phyloP scores from a whole-genome alignment of 2,113 vertebrate species.

The Onychorhynchus coronatus region DNA sequence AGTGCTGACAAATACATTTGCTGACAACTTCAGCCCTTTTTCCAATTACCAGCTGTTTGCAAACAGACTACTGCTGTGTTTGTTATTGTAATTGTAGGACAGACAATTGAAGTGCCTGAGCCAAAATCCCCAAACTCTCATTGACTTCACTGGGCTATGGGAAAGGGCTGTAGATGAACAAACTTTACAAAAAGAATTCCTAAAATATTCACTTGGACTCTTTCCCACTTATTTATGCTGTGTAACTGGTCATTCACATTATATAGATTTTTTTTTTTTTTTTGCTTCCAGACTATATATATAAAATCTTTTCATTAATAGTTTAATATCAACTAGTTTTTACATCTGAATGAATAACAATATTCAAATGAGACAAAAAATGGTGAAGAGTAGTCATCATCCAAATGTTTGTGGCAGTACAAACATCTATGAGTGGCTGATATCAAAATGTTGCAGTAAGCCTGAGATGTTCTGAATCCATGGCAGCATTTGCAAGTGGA shows the following conservation, averaged over 20 bases:
- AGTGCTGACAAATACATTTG: conserved; percentile 18
- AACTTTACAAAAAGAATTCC: background rate
- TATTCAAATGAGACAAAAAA: background rate
- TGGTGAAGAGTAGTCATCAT: background rate
- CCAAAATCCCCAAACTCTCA: conserved; percentile 15
- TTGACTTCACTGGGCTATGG: background rate
- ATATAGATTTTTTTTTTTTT: background rate
- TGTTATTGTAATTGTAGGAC: conserved; percentile 17
- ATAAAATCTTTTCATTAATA: background rate
- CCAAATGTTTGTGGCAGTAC: background rate
- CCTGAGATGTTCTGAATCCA: background rate
- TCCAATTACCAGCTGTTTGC: conserved; percentile 53
- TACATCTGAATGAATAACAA: background rate
- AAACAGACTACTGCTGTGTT: conserved; percentile 35
- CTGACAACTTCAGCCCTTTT: conserved; percentile 34
- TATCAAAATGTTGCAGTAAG: background rate
- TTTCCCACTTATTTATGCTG: background rate
- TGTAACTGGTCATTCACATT: background rate
- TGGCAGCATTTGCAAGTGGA: background rate
- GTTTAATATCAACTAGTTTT: background rate
- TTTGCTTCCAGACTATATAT: background rate
- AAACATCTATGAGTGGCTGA: background rate
- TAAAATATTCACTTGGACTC: background rate
- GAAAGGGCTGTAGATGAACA: background rate
- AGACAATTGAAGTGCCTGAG: conserved; percentile 31